Evolutionary conservation across 2,113 vertebrate genomes (phyloP).

Genomic region (Azemiops feae): DNA sequence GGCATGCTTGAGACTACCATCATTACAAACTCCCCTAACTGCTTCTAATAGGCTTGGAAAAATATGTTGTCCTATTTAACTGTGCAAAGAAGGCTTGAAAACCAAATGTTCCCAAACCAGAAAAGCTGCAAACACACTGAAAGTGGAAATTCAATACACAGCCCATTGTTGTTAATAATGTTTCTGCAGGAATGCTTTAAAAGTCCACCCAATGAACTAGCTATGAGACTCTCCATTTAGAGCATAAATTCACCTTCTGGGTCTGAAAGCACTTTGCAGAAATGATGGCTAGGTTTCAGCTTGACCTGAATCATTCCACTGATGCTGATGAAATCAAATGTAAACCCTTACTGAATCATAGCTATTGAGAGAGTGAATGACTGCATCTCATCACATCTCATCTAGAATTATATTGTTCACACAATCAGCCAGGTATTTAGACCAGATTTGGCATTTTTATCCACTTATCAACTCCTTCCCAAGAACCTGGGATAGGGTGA

Average conservation of each 20-base stretch:
- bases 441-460: neutral
- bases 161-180: neutral
- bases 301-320: constrained; percentile 9
- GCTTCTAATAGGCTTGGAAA: neutral
- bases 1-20: neutral
- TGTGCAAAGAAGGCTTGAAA: neutral
- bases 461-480: neutral
- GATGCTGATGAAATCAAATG: constrained; percentile 19
- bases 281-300: neutral
- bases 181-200: neutral
- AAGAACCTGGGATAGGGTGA: neutral
- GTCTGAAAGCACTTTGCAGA: neutral
- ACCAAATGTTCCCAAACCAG: neutral
- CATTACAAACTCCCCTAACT: neutral
- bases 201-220: neutral
- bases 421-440: neutral
- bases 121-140: constrained; percentile 3
- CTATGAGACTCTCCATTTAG: neutral
- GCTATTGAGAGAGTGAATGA: neutral
- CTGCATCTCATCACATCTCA: neutral
- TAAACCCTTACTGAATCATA: neutral
- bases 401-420: neutral
- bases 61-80: neutral
- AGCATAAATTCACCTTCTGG: neutral
- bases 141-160: neutral